A percentile compares a stretch with the other conserved stretches of the same genome.
Evolutionary conservation across 2,888 invertebrate species (phyloP).

Genomic region (Pecten maximus): DNA sequence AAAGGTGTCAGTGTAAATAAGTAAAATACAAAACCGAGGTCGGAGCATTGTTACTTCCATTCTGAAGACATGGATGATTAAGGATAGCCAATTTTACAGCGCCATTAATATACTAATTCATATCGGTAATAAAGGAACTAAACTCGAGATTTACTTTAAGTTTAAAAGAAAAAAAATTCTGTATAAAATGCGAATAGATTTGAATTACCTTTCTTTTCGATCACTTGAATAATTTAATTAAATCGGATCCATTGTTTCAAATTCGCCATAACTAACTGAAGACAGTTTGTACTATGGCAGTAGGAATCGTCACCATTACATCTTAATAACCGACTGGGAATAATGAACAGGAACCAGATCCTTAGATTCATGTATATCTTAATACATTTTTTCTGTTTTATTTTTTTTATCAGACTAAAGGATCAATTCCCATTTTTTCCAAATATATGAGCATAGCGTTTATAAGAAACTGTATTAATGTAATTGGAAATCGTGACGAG

Average conservation of each 20-base stretch:
- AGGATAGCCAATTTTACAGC: background rate
- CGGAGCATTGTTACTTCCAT: background rate
- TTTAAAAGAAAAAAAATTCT: background rate
- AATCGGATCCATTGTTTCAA: background rate
- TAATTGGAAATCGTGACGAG: too few species aligned
- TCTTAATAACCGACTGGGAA: too few species aligned
- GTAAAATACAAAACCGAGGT: background rate
- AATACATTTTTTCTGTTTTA: too few species aligned
- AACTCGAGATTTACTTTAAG: background rate
- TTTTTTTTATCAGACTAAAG: too few species aligned
- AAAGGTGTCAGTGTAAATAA: background rate
- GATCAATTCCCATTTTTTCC: too few species aligned
- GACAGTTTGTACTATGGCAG: background rate
- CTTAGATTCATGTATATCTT: too few species aligned
- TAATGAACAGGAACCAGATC: too few species aligned
- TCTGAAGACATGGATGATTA: background rate
- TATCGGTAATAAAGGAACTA: too few species aligned
- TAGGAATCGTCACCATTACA: too few species aligned
- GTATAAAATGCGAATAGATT: background rate
- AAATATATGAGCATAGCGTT: too few species aligned
- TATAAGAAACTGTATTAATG: too few species aligned
- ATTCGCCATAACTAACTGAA: background rate
- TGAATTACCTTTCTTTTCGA: background rate
- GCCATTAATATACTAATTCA: background rate
- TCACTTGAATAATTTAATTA: background rate